Evolutionary conservation across 2,797 vertebrate species (phyloP), one percentile per base, ranked within the genome.

Genomic region (Gymnothorax reevesii): DNA sequence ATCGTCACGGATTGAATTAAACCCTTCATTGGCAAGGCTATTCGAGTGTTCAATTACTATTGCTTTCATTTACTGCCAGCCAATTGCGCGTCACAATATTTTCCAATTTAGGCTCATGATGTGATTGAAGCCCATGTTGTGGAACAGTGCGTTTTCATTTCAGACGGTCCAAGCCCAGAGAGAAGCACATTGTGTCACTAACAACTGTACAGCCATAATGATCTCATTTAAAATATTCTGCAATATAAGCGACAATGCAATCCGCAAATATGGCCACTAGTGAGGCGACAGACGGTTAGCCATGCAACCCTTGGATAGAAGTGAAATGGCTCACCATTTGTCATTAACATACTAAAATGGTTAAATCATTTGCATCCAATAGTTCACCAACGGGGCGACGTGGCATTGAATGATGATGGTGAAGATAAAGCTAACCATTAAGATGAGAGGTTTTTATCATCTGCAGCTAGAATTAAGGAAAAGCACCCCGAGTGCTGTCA

Each of bases 211-310:
- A 27, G 82, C 33, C 83, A 64, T 52, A 73, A 42, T 42, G 73
- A 64, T 83, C 64, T 55, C 13, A 84, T 83, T 73, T n/a, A 62
- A 57, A 60, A 77, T 84, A 64, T 55, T 80, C 62, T 86, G 85
- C 64, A 1, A 86, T 87, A 59, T 42, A 42, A 42, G 33, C 33
- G 33, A 42, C 33, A 42, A 42, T 75, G 71, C 20, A 54, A 57
- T 64, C 57, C 4, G 54, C 62, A 87, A 83, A 83, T 22, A 87
- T 79, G 86, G 86, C 82, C 82, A 77, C 86, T 77, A 3, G 20
- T 9, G 69, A 84, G 71, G 17, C 42, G 55, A 20, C 57, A 84
- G 33, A 71, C 42, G 59, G 69, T 69, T 22, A 80, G 20, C 77
- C n/a, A 33, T 55, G 5, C 13, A 55, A 80, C 4, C 1, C 25